Evolutionary conservation across 1,140 invertebrate genomes (phyloP), one percentile per base, ranked within the genome.

Genomic region (Monochamus saltuarius): DNA sequence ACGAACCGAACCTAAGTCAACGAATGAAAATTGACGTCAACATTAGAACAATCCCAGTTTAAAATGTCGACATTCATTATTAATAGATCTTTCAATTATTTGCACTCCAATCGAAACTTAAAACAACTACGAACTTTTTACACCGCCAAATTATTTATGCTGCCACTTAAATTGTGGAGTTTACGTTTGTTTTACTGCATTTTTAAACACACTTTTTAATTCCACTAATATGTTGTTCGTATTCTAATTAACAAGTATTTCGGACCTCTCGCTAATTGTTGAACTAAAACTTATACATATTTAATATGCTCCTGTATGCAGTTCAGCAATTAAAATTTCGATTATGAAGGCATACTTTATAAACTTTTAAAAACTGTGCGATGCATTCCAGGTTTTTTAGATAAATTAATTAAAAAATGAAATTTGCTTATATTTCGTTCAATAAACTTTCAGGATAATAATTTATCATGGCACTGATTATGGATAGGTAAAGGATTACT

Each of bases 41-140:
- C n/a, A n/a, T 13, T 54, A 49, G 62, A 59, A 59, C 61, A 59
- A 64, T 59, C 35, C 37, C 22, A 47, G 38, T 64, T 64, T 64
- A 59, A 64, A 64, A 64, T 64, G 62, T 60, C 62, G 56, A 13
- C 62, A 55, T 64, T 19, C 56, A 60, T 60, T 60, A 59, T 14
- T 37, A 45, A 64, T 35, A 43, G 55, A 51, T 16, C 34, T 36
- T 49, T 64, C 29, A 64, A 64, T 64, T 64, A 64, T 64, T 64
- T 56, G 51, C 62, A 39, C 59, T 36, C 62, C 57, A 64, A 64
- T 64, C 56, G 62, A 64, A 64, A 64, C 57, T 64, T 64, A 37
- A 56, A 64, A 38, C 47, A 51, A 61, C 35, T 60, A 53, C 37
- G 36, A 45, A 40, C 56, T 50, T 59, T 29, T 19, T 36, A 16